Evolutionary conservation across 1,140 invertebrate species (phyloP).

Genomic region (Drosophila kepulauana): DNA sequence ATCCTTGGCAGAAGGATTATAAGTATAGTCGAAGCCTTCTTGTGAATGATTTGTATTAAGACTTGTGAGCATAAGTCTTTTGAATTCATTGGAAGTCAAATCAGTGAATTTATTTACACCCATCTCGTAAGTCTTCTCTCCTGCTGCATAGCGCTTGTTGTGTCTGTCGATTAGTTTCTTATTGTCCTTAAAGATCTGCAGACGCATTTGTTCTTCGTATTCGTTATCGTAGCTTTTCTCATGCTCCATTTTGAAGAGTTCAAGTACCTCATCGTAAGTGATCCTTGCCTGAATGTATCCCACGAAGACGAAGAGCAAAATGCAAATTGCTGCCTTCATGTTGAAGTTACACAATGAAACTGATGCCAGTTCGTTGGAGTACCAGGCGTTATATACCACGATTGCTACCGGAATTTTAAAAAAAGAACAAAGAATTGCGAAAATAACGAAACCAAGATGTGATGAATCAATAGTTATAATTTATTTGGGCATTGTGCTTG

Average conservation of each 20-base stretch:
- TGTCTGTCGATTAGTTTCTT: not conserved
- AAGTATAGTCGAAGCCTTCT: not conserved
- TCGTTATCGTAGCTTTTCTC: slow-evolving; percentile 85
- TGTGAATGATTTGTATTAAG: not conserved
- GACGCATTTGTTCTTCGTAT: slow-evolving; percentile 89
- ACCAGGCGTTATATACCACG: not conserved
- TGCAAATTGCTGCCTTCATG: not conserved
- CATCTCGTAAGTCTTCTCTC: slow-evolving; percentile 85
- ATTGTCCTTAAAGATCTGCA: slow-evolving; percentile 1
- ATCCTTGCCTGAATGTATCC: too few species aligned
- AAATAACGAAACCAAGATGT: too few species aligned
- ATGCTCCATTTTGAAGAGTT: not conserved
- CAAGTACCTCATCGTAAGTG: not conserved
- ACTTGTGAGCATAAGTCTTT: not conserved
- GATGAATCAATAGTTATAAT: too few species aligned
- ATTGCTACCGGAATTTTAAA: too few species aligned
- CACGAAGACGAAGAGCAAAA: too few species aligned
- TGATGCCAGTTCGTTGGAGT: not conserved
- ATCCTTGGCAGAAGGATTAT: not conserved
- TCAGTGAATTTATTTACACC: slow-evolving; percentile 23
- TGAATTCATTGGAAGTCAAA: not conserved
- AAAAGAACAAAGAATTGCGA: too few species aligned
- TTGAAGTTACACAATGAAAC: not conserved
- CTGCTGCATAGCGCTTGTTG: not conserved
- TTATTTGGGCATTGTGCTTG: too few species aligned